Evolutionary conservation across 2,113 vertebrate genomes (phyloP), one percentile per base, ranked within the genome.

Genomic region (Balaenoptera acutorostrata): DNA sequence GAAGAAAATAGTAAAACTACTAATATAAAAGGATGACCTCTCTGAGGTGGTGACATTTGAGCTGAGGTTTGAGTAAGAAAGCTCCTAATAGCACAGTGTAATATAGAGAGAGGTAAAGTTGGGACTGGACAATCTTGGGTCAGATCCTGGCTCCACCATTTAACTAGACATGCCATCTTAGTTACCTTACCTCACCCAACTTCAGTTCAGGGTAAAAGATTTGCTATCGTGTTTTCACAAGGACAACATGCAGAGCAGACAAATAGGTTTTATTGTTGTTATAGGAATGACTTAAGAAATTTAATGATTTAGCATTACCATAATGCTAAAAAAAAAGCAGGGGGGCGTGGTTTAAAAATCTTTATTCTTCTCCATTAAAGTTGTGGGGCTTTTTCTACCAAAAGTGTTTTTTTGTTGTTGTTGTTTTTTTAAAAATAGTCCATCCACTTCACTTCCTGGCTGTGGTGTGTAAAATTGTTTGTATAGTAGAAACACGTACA

Each of bases 1-100:
- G 18, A 95, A 84, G 75, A 83, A 92, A 84, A 78, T 93, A 84
- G 68, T 93, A 86, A 95, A 87, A 68, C 52, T 77, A 41, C 52
- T 25, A 27, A 27, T 82, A 46, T 83, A 80, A 63, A 81, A 94
- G 36, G 29, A 66, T 46, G 13, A 20, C 17, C 17, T 82, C 36
- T 74, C 88, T 85, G 72, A 93, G 55, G 82, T 93, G 57, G n/a
- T 57, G 46, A 64, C 63, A 52, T 59, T 49, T 88, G 86, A 83
- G 31, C n/a, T 74, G 39, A 81, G 33, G 21, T 96, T 81, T 83
- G 66, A 49, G 68, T 66, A 59, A 86, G 39, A 59, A 96, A 55
- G 21, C 9, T 68, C 39, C 31, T 61, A 44, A 81, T 68, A 93
- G 33, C 33, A 46, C 23, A 64, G 25, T 31, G 33, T 64, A n/a